Conservation (phyloP, 2,888 invertebrate genomes). For the Apotomis capreana region DNA sequence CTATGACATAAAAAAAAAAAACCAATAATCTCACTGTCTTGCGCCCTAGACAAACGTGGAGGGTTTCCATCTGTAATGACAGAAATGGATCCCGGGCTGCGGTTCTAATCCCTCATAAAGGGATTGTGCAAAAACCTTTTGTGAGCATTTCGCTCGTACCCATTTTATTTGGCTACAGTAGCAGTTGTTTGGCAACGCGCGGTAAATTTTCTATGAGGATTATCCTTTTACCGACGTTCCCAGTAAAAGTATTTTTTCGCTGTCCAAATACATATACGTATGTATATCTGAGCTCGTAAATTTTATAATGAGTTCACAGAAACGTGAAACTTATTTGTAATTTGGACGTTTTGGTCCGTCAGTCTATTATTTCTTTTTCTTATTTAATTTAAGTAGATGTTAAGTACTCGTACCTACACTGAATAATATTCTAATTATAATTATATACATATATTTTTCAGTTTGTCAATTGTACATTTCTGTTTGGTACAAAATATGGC, state of each 20-base stretch:
- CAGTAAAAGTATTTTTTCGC: conserved; percentile 18
- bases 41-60: conserved; percentile 17
- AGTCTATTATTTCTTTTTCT: no score
- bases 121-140: conserved; percentile 36
- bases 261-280: background rate
- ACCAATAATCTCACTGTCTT: background rate
- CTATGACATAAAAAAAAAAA: no score
- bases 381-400: no score
- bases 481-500: no score
- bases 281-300: background rate
- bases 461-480: no score
- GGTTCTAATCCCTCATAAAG: conserved; percentile 36
- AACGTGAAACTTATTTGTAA: background rate
- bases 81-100: conserved; percentile 18
- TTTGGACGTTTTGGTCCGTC: background rate
- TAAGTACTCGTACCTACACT: no score
- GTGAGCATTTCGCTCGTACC: conserved; percentile 25
- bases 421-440: no score
- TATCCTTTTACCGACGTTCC: conserved; percentile 12
- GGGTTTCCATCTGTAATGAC: conserved; percentile 19
- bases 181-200: conserved; percentile 30
- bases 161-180: conserved; percentile 32
- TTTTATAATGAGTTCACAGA: background rate
- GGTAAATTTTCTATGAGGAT: conserved; percentile 40
- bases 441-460: no score